A percentile compares a stretch with the other conserved stretches of the same genome.
These are phyloP conservation scores for Meloidogyne floridensis DNA, from an alignment of 1,140 invertebrate species.

Conservation along the genomic window DNA sequence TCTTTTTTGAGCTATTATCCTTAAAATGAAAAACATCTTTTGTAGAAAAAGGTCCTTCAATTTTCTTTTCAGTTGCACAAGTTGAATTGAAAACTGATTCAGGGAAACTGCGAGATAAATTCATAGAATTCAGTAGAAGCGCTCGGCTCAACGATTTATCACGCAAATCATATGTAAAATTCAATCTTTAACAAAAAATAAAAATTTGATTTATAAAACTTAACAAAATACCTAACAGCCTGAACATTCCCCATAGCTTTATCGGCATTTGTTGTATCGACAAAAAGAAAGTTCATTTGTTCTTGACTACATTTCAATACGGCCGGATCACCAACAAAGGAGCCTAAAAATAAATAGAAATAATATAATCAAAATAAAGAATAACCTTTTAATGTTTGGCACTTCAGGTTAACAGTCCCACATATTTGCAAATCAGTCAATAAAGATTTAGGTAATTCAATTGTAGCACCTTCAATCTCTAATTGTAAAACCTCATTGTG, in stretches of 20 bases:
- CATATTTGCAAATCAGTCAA: conserved; percentile 26
- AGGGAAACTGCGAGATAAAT: conserved; percentile 27
- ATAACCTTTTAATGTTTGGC: conserved; percentile 39
- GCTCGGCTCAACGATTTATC: conserved; percentile 38
- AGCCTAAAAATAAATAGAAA: conserved; percentile 28
- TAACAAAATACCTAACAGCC: conserved; percentile 12
- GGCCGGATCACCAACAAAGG: conserved; percentile 42
- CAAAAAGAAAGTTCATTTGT: conserved; percentile 45
- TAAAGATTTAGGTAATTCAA: conserved; percentile 49
- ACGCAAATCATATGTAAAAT: conserved; percentile 41
- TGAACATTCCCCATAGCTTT: conserved; percentile 29
- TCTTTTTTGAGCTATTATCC: conserved; percentile 10
- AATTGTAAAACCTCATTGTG: conserved; percentile 42
- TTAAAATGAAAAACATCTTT: conserved; percentile 35
- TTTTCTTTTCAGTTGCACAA: conserved; percentile 19
- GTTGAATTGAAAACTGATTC: conserved; percentile 41
- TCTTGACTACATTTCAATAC: conserved; percentile 37
- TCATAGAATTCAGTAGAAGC: conserved; percentile 11
- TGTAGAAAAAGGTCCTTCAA: conserved; percentile 47
- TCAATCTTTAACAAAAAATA: conserved; percentile 22
- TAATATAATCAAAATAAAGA: background rate
- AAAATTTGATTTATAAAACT: conserved; percentile 10
- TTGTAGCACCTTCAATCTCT: conserved; percentile 20
- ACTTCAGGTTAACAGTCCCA: conserved; percentile 38
- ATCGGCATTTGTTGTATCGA: conserved; percentile 21